A percentile compares a stretch with the other conserved stretches of the same genome.
phyloP scores from a whole-genome alignment of 2,888 invertebrate species.

The Elysia crispata region DNA sequence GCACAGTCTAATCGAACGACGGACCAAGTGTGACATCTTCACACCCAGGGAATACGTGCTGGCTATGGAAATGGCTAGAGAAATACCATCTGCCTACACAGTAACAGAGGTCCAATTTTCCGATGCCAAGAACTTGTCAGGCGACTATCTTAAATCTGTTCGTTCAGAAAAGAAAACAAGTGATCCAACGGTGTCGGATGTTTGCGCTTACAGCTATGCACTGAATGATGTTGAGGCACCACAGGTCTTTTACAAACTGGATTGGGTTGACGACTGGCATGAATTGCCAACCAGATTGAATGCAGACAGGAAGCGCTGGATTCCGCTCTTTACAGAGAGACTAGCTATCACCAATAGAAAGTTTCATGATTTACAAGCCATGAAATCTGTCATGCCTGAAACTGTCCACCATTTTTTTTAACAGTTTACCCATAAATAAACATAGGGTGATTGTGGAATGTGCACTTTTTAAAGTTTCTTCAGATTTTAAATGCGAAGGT shows the following conservation, averaged over 20 bases:
- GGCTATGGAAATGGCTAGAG: no score
- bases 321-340: not conserved
- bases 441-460: not conserved
- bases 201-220: constrained; percentile 9
- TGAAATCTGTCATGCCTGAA: constrained; percentile 14
- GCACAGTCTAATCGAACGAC: no score
- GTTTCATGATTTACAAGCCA: constrained; percentile 5
- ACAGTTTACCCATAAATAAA: not conserved
- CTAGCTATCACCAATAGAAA: not conserved
- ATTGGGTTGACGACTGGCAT: constrained; percentile 5
- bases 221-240: constrained; percentile 7
- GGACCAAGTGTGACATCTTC: no score
- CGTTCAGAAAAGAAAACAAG: no score
- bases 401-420: constrained; percentile 9
- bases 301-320: constrained; percentile 6
- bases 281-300: not conserved
- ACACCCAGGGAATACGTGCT: no score
- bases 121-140: no score
- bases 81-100: no score
- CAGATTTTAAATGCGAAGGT: not conserved
- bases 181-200: not conserved
- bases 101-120: no score
- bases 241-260: not conserved
- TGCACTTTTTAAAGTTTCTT: not conserved
- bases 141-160: no score